Base-by-base conservation (phyloP, 2,888 invertebrate genomes). In the Acanthopleura granulata region DNA sequence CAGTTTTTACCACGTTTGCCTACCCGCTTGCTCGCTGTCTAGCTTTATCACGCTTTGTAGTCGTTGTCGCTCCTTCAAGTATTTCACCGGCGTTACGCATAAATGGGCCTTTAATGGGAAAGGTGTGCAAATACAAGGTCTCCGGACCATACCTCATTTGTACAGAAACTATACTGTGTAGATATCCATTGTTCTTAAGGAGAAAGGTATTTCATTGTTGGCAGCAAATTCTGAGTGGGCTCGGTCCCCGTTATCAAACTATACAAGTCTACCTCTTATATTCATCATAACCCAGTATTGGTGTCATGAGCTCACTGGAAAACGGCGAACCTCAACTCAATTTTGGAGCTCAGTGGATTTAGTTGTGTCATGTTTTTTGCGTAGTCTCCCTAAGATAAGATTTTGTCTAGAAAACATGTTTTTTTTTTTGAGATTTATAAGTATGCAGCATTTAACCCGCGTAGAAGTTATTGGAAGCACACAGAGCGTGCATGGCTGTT, bases 261-360 rank as follows among this genome's bases (percentile, higher is more conserved):
- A 66, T 66, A 66, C 66, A 66, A 27, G 66, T 66, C 66, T 66
- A 66, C 66, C 66, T 66, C 66, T 66, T 66, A 27, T 27, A 66
- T 66, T 57, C n/a, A 22, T 57, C 57, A 57, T 57, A 57, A 22
- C 18, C 22, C 57, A 18, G 57, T 57, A 22, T n/a, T n/a, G 18
- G 18, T 57, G 57, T 57, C 57, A 57, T 22, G 57, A 57, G 57
- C 57, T 57, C 57, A 57, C 22, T 57, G 57, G 57, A 57, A 57
- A 22, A 57, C 22, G 18, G 57, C 18, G 22, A 57, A 57, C 57
- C 57, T 57, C 57, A 57, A 57, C 57, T 57, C 57, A 57, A 22
- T 57, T 57, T n/a, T n/a, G 22, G 57, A 57, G 57, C 57, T 57
- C 57, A 57, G 18, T 57, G 22, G 57, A 40, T 40, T 40, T 40